Base-by-base conservation (phyloP, 35 echinoderm and acorn worm genomes). In the Ophioderma brevispina region DNA sequence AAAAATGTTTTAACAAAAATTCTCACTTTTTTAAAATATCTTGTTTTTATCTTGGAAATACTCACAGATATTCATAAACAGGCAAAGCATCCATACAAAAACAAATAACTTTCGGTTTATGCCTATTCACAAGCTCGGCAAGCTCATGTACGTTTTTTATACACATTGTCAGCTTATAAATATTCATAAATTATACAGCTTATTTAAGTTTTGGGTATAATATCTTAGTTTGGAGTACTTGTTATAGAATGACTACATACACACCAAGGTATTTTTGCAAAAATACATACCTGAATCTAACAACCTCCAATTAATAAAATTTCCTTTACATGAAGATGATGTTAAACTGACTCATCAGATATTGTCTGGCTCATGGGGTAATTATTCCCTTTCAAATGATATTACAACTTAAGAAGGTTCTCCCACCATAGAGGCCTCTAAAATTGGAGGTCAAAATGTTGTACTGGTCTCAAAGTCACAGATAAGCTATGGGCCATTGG, bases 161-260 rank as follows among this genome's bases (percentile, higher is more conserved):
- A 70, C 59, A 70, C 28, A n/a, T n/a, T n/a, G n/a, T n/a, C 59
- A 70, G 59, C 59, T 70, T 25, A 70, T 70, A 70, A 70, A 70
- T 70, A 70, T 70, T 70, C 59, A 70, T 70, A 70, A 70, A 70
- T 25, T 70, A 70, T 70, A 70, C 59, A 70, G 23, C 28, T 70
- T 70, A 70, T 25, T 8, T 46, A 46, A 46, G n/a, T n/a, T 46
- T 46, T 25, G 59, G 59, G 59, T 70, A 70, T 25, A 70, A 70
- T 70, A 70, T 30, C n/a, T n/a, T n/a, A n/a, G n/a, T n/a, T n/a
- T n/a, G n/a, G 59, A 70, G 59, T 70, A 70, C 59, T 70, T 70
- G 59, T 30, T 18, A 70, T 70, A 46, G 59, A 70, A 3, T 30
- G 59, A 3, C 59, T 70, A 70, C 28, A 70, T 70, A 70, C 15